Conservation (phyloP, 2,888 invertebrate species). For the Melangyna quadrimaculata region DNA sequence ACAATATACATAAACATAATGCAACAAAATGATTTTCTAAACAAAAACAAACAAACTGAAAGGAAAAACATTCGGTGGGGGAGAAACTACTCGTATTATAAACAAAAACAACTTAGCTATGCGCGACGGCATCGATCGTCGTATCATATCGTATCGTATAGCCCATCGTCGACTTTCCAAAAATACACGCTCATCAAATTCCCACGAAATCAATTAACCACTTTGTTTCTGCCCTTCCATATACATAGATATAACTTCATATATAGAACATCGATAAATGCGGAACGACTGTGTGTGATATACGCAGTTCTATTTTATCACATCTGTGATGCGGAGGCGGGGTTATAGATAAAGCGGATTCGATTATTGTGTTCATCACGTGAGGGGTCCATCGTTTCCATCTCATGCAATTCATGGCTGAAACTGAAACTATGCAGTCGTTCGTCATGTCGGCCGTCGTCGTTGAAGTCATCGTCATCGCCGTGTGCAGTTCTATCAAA, state of each 20-base stretch:
- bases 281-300: neutral
- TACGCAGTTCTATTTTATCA: constrained; percentile 1
- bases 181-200: constrained; percentile 61
- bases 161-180: constrained; percentile 19
- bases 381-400: constrained; percentile 1
- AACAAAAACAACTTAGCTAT: constrained; percentile 46
- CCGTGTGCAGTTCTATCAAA: constrained; percentile 56
- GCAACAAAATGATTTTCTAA: constrained; percentile 12
- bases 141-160: neutral
- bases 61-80: neutral
- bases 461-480: neutral
- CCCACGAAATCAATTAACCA: constrained; percentile 70
- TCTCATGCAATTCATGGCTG: neutral
- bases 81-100: constrained; percentile 1
- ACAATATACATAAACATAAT: neutral
- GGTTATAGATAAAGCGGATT: constrained; percentile 12
- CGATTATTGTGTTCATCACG: constrained; percentile 35
- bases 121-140: constrained; percentile 7
- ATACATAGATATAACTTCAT: too few species aligned
- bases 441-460: neutral
- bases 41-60: constrained; percentile 17
- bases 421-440: neutral
- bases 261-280: neutral
- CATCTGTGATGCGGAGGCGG: neutral
- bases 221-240: constrained; percentile 12